Evolutionary conservation across 2,797 vertebrate genomes (phyloP), one percentile per base, ranked within the genome.

Genomic region (Naso thynnoides): DNA sequence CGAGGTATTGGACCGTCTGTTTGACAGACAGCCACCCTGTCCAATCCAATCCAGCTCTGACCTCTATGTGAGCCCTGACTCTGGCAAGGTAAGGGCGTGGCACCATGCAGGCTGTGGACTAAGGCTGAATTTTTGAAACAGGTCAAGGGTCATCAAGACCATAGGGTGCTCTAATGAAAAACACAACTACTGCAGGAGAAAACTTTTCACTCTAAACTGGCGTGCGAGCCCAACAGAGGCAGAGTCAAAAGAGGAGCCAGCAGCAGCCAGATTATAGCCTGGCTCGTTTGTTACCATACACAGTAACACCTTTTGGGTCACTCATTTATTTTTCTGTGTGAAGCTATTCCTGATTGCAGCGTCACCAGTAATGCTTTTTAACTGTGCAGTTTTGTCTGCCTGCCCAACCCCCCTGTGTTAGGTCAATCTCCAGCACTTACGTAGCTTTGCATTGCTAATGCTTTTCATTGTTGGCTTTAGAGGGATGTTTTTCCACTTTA

Each of bases 1-100:
- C 85, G 98, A 99, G 94, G 98, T 99, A 93, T 92, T 99, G 96
- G 97, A 98, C 90, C 95, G 95, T 45, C 96, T 98, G 88, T 98
- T 98, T 87, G 97, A 99, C 92, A 96, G 96, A 91, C 97, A 98
- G 84, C 97, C 95, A 91, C 75, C 89, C 86, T 93, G 87, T 91
- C 91, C 92, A 86, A 88, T 92, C 90, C 91, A 90, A 82, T 89
- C 87, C 90, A 96, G 95, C 89, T 95, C 96, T 4, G 97, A 98
- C 89, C 96, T 98, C 91, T 98, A 97, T 94, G 93, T 95, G 77
- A 95, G 95, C 83, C 92, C 95, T 45, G 97, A 97, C 84, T 95
- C 92, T 94, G 97, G 96, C 95, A 98, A 97, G 91, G 98, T 99
- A 98, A 94, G 94, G 93, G 92, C 82, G 88, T 92, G 90, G 92